These are phyloP conservation scores for Bombus superbus DNA, from an alignment of 1,140 invertebrate genomes.

Conservation along the genomic window DNA sequence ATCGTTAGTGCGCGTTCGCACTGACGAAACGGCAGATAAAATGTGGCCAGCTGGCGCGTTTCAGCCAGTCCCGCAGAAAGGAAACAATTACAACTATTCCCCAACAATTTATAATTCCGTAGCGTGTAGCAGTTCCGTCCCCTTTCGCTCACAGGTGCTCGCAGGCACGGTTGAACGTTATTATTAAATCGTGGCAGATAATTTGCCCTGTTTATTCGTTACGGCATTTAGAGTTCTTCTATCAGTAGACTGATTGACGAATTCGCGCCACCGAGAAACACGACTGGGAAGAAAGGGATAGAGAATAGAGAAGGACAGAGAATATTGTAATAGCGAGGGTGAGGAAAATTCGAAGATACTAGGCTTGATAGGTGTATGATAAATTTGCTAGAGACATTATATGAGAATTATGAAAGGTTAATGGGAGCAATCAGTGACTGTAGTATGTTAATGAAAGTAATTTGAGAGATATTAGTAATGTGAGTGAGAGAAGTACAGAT, in stretches of 20 bases:
- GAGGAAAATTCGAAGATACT: background rate
- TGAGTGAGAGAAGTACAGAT: too few relatives aligned
- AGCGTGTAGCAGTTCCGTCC: slow-evolving; percentile 24
- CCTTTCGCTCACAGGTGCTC: background rate
- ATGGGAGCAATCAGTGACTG: too few relatives aligned
- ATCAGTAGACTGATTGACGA: slow-evolving; percentile 9
- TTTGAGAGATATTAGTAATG: too few relatives aligned
- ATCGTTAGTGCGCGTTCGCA: background rate
- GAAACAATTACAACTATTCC: slow-evolving; percentile 80
- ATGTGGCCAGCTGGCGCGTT: background rate
- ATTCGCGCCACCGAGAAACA: slow-evolving; percentile 3
- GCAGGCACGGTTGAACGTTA: slow-evolving; percentile 72
- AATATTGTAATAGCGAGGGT: too few relatives aligned
- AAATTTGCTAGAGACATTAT: background rate
- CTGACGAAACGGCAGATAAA: background rate
- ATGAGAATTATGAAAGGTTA: too few relatives aligned
- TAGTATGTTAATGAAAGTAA: too few relatives aligned
- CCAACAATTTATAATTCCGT: slow-evolving; percentile 79
- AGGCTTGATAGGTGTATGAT: background rate
- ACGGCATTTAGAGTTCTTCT: slow-evolving; percentile 24
- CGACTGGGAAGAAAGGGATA: too few relatives aligned
- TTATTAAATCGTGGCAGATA: slow-evolving; percentile 78
- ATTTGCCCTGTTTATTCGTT: slow-evolving; percentile 77
- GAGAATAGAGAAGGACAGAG: too few relatives aligned
- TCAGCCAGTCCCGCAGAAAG: slow-evolving; percentile 11